Evolutionary conservation across 2,113 vertebrate genomes (phyloP).

Genomic region (Protomyctophum bolini): DNA sequence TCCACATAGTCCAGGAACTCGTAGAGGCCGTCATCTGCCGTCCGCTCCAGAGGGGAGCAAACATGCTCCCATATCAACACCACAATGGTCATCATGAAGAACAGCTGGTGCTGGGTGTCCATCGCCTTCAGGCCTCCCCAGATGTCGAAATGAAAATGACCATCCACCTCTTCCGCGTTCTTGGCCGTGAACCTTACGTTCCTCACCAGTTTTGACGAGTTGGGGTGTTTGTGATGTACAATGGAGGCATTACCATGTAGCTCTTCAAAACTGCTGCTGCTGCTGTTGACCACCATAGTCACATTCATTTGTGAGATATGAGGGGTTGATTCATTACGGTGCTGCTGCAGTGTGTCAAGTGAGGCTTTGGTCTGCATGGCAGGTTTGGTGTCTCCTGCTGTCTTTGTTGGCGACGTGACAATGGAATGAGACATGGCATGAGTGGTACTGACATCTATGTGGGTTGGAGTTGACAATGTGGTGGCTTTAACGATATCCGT

Average conservation of each 20-base stretch:
- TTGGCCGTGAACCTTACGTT: conserved; percentile 27
- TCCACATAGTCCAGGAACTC: conserved; percentile 91
- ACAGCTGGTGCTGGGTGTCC: conserved; percentile 75
- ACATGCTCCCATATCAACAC: conserved; percentile 81
- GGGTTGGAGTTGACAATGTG: neutral
- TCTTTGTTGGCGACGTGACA: neutral
- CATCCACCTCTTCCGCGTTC: neutral
- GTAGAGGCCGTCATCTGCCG: conserved; percentile 83
- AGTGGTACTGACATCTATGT: neutral
- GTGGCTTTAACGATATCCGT: neutral
- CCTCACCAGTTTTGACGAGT: conserved; percentile 10
- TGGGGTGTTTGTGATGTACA: neutral
- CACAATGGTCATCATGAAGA: conserved; percentile 77
- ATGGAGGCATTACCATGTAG: neutral
- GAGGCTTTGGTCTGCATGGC: neutral
- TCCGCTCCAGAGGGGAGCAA: conserved; percentile 78
- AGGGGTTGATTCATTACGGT: neutral
- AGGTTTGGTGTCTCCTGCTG: neutral
- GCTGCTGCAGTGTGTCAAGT: neutral
- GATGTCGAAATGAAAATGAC: conserved; percentile 38
- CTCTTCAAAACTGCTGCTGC: neutral
- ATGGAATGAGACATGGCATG: neutral
- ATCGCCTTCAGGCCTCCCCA: conserved; percentile 66
- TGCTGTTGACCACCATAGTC: neutral
- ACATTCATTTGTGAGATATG: neutral